Evolutionary conservation across 2,113 vertebrate genomes (phyloP), one percentile per base, ranked within the genome.

Genomic region (Merops nubicus): DNA sequence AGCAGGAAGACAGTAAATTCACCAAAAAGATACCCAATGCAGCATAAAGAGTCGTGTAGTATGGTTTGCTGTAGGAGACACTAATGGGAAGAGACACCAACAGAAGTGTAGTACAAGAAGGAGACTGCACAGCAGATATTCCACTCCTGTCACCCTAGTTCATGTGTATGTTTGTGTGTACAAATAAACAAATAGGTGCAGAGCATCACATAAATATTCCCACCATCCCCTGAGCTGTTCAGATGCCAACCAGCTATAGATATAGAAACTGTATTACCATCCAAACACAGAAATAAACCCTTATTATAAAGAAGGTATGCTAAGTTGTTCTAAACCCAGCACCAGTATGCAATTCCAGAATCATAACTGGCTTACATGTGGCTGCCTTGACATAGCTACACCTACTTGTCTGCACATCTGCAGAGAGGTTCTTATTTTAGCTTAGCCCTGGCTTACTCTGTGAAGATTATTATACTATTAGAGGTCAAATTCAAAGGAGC

Each of bases 21-120:
- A 42, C 8, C 12, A n/a, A 42, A 90, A 89, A 20, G 12, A 22
- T 28, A 64, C 9, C 6, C 1, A 26, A 5, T 17, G 42, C 10
- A 74, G 12, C 34, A 54, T 7, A 21, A 25, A 18, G 9, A 62
- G 15, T 31, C 3, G 0, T 33, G 18, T 42, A 29, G 26, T 9
- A 36, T 22, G 19, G 3, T 74, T 8, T 45, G 11, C 38, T 85
- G 45, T 17, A 75, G 1, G 0, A 64, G 31, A 64, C 0, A 0
- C 1, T 23, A 9, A 26, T 26, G 8, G 40, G 20, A 89, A 62
- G 3, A 62, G 3, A 22, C 54, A 13, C 12, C 19, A 59, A 72
- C 34, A 62, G 23, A 69, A 57, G 8, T 20, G 11, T 43, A 15
- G 9, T n/a, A 28, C 12, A 74, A 26, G 15, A 15, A 72, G 36